Evolutionary conservation across 2,888 invertebrate genomes (phyloP), one percentile per base, ranked within the genome.

Genomic region (Drosophila prolongata): DNA sequence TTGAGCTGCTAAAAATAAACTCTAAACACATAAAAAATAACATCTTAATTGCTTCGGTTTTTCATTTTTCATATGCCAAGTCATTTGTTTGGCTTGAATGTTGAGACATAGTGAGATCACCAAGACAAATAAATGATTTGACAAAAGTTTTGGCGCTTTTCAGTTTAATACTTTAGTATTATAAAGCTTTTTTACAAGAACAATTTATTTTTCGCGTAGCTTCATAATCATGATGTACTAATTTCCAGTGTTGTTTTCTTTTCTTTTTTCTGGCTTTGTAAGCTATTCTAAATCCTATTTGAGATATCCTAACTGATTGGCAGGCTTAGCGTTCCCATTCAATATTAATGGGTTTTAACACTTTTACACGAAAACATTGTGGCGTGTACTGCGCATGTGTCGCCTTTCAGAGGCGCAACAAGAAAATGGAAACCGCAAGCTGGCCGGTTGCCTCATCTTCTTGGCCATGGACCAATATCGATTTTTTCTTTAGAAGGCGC

Each of bases 391-490:
- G 67, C 67, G 67, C 67, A 68, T 68, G 67, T 57, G 47, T 19
- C 42, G 14, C 11, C 6, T 13, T 16, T 34, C 2, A 24, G 40
- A 54, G 50, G 68, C 72, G 71, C 69, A 71, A 71, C 69, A 69
- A 69, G 69, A 71, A 69, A 5, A 14, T 38, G 13, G 37, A 46
- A 46, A 40, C 67, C 44, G 30, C 54, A 66, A 35, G 37, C 24
- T 46, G 67, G 16, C 14, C 58, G 44, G 24, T 54, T 59, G 58
- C n/a, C 38, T 43, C 19, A 34, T n/a, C 16, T 43, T 34, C 43
- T 38, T 46, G 24, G 70, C 40, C 54, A 9, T 69, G 69, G 69
- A 69, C 69, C 69, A 53, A 9, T 54, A 69, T 69, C 42, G 68
- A 68, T 67, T 67, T 67, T 64, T 43, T 46, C 30, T 6, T 34